Percentiles rank a stretch among this genome's conserved stretches.
Conservation (phyloP, 1,140 invertebrate species). For the Choristoneura fumiferana region DNA sequence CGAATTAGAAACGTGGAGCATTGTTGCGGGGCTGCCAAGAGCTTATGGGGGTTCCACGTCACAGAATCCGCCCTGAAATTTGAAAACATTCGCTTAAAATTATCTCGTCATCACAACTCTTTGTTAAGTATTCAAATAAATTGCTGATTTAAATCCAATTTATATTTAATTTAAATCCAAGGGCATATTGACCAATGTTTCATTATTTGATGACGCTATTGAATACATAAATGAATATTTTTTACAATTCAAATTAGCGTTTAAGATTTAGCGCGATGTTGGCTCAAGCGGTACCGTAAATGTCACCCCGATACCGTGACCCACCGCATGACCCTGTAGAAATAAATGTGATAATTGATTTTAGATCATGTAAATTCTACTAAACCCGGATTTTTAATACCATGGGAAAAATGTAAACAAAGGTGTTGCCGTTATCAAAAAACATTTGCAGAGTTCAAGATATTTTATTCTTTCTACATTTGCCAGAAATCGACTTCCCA, state of each 20-base stretch:
- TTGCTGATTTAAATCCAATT: background rate
- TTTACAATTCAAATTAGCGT: background rate
- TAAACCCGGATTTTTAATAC: too few relatives aligned
- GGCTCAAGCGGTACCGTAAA: background rate
- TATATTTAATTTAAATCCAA: background rate
- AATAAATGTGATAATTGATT: too few relatives aligned
- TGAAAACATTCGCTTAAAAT: constrained; percentile 14
- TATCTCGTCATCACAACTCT: background rate
- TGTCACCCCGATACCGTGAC: background rate
- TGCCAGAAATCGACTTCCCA: too few relatives aligned
- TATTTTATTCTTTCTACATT: too few relatives aligned
- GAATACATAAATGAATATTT: background rate
- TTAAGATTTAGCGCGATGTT: background rate
- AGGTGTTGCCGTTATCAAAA: too few relatives aligned
- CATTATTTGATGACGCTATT: background rate
- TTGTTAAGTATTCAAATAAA: background rate
- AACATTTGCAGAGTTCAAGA: too few relatives aligned
- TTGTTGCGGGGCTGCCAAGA: constrained; percentile 93
- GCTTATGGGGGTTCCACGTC: constrained; percentile 96
- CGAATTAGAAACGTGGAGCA: constrained; percentile 91
- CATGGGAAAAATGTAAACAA: too few relatives aligned
- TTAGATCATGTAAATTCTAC: too few relatives aligned
- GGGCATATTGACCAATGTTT: background rate
- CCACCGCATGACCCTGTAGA: too few relatives aligned
- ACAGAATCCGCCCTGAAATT: constrained; percentile 90